Conservation (phyloP, 2,113 vertebrate genomes). For the Mobula birostris region DNA sequence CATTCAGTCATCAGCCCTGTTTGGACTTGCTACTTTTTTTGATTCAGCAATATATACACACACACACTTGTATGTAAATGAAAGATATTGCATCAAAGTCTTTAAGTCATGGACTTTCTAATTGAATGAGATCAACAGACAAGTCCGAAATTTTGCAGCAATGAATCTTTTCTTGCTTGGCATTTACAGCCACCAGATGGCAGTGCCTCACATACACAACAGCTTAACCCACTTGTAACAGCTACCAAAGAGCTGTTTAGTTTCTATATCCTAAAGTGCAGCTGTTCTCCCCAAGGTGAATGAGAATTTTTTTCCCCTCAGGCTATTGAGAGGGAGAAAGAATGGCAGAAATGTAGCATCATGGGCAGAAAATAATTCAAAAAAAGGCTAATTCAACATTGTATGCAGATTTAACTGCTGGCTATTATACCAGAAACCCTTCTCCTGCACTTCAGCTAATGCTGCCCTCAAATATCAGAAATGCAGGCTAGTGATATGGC, state of each 20-base stretch:
- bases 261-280: not conserved
- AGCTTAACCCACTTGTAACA: no score
- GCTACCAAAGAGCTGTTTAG: no score
- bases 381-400: no score
- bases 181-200: constrained; percentile 13
- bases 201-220: not conserved
- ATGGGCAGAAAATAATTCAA: no score
- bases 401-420: not conserved
- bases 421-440: not conserved
- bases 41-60: no score
- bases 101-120: not conserved
- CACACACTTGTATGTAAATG: not conserved
- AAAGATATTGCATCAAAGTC: not conserved
- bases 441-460: not conserved
- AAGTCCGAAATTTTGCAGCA: not conserved
- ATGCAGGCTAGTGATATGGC: not conserved
- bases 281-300: not conserved
- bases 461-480: not conserved
- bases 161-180: not conserved
- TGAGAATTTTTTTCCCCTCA: not conserved
- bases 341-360: no score
- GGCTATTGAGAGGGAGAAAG: not conserved
- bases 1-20: no score
- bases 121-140: not conserved
- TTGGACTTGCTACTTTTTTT: no score